Base-by-base conservation (phyloP, 2,888 invertebrate genomes). In the Patella caerulea region DNA sequence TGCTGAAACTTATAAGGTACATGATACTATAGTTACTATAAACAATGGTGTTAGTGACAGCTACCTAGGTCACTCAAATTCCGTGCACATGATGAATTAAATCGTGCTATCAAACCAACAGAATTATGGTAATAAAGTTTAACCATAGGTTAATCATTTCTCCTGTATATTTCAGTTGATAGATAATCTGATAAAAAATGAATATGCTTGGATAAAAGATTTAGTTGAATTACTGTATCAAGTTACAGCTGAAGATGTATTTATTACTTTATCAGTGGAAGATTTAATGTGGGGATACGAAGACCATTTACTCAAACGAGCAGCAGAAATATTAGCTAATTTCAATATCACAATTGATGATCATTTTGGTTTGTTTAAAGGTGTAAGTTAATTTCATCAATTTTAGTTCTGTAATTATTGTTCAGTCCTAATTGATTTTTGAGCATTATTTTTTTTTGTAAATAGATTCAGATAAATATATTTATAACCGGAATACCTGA, bases 321-420 rank as follows among this genome's bases (percentile, higher is more conserved):
- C 84, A 11, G 77, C 83, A 1, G 65, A 78, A 3, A n/a, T 83
- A 2, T 52, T 82, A 34, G 74, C 77, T 24, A 76, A 82, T 65
- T 24, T 83, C 17, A 78, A 75, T 11, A 45, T 84, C 9, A 72
- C 75, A 17, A 55, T 87, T 14, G 81, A 82, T 81, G 96, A 97
- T 87, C 94, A 93, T 87, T 97, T 97, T 89, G 97, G 96, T 15
- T 95, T 96, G 95, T 97, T 97, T 92, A 97, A 96, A 85, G 93
- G 92, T 76, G 96, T 96, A 91, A 94, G 94, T 93, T 14, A 9
- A 45, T 45, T 45, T 45, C 45, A 1, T 45, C 45, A 45, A 45
- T 45, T 9, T 9, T 45, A 45, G 9, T 45, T 0, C 7, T 9
- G 45, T 45, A 45, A 45, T 45, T 1, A 45, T 45, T 45, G 7